Percentiles rank a stretch among this genome's conserved stretches.
These are phyloP conservation scores for Hepsetus odoe DNA, from an alignment of 2,113 vertebrate species.

Conservation along the genomic window DNA sequence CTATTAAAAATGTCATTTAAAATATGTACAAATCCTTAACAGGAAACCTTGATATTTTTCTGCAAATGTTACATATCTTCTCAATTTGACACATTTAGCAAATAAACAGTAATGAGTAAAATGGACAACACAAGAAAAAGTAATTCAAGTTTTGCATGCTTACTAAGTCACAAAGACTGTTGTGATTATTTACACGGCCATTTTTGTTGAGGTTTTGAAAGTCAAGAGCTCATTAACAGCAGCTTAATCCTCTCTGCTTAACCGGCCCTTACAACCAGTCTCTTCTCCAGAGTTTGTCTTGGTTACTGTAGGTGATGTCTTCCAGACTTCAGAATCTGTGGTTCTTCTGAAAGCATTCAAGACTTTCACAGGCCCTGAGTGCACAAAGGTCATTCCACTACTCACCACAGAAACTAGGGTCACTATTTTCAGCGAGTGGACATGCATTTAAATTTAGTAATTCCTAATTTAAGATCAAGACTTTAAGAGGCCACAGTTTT, in stretches of 20 bases:
- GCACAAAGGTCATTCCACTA: slow-evolving; percentile 40
- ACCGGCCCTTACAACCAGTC: too few relatives aligned
- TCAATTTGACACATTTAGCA: too few relatives aligned
- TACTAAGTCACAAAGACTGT: too few relatives aligned
- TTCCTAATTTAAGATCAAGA: slow-evolving; percentile 55
- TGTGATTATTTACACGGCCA: neutral
- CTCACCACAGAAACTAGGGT: slow-evolving; percentile 57
- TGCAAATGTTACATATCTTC: too few relatives aligned
- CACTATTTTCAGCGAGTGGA: slow-evolving; percentile 25
- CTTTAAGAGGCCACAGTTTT: slow-evolving; percentile 57
- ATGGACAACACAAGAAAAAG: too few relatives aligned
- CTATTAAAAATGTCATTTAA: too few relatives aligned
- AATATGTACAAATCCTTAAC: too few relatives aligned
- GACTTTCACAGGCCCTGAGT: slow-evolving; percentile 52
- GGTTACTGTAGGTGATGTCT: slow-evolving; percentile 49
- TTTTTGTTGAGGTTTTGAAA: neutral
- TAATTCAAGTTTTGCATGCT: too few relatives aligned
- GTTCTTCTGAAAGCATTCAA: slow-evolving; percentile 40
- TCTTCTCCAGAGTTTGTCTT: too few relatives aligned
- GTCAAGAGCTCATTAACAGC: neutral
- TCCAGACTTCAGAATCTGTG: slow-evolving; percentile 47
- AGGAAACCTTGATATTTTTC: too few relatives aligned
- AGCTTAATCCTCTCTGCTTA: neutral
- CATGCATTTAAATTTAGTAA: slow-evolving; percentile 15
- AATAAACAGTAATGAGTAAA: too few relatives aligned